Percentiles rank a stretch among this genome's conserved stretches.
Conservation (phyloP, 1,140 invertebrate species). For the Drosophila lini region DNA sequence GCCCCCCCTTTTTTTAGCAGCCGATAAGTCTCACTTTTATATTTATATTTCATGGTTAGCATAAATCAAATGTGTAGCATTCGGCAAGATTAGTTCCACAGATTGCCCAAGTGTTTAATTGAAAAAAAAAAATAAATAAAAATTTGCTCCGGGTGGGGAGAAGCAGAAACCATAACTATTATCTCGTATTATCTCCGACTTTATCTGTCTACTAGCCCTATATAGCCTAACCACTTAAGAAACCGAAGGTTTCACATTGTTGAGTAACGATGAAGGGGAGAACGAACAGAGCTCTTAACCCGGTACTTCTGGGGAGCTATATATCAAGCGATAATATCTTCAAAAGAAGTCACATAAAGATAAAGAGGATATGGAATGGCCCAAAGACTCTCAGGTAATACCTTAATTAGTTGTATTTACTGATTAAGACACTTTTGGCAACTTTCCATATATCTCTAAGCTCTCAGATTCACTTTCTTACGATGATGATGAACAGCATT, state of each 20-base stretch:
- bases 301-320: not conserved
- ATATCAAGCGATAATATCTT: constrained; percentile 22
- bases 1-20: not conserved
- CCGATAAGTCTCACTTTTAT: constrained; percentile 14
- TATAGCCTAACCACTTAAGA: constrained; percentile 4
- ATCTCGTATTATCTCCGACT: constrained; percentile 25
- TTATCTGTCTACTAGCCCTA: constrained; percentile 16
- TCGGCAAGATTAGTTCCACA: not conserved
- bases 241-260: constrained; percentile 24
- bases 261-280: constrained; percentile 21
- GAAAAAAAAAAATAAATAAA: constrained; percentile 3
- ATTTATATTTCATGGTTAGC: constrained; percentile 32
- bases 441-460: not conserved
- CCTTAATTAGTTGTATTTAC: not conserved
- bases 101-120: constrained; percentile 25
- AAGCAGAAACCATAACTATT: constrained; percentile 16
- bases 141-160: not conserved
- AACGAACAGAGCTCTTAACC: not conserved
- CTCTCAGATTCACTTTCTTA: constrained; percentile 1
- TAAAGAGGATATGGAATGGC: constrained; percentile 12
- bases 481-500: not conserved
- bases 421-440: constrained; percentile 7
- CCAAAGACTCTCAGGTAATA: not conserved
- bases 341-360: constrained; percentile 28
- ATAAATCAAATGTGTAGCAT: constrained; percentile 40